Evolutionary conservation across 2,888 invertebrate genomes (phyloP).

Genomic region (Melikaiella ostensackeni): DNA sequence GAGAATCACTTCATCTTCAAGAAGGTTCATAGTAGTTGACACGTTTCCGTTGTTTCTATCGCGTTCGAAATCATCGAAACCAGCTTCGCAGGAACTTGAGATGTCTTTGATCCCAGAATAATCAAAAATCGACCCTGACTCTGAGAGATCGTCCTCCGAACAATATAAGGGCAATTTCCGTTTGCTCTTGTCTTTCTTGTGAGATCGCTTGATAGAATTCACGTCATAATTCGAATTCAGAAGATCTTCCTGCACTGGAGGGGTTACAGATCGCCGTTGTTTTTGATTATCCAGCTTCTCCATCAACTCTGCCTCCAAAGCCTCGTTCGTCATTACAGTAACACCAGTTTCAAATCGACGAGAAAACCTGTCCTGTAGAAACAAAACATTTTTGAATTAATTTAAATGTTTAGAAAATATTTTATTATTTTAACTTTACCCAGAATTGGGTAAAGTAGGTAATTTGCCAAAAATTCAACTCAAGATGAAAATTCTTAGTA

Average conservation of each 20-base stretch:
- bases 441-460: too few relatives aligned
- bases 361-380: conserved; percentile 59
- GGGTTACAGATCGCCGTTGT: conserved; percentile 56
- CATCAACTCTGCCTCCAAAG: conserved; percentile 32
- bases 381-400: conserved; percentile 20
- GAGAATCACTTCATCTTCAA: background rate
- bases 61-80: background rate
- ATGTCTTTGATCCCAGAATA: conserved; percentile 43
- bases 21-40: background rate
- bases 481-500: too few relatives aligned
- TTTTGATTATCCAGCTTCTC: conserved; percentile 44
- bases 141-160: conserved; percentile 40
- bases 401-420: background rate
- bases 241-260: conserved; percentile 48
- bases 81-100: background rate
- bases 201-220: conserved; percentile 57
- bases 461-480: too few relatives aligned
- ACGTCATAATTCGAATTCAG: conserved; percentile 57
- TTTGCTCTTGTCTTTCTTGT: conserved; percentile 56
- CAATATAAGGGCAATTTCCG: conserved; percentile 3
- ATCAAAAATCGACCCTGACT: conserved; percentile 52
- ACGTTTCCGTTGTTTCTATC: background rate
- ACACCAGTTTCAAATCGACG: conserved; percentile 50
- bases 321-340: conserved; percentile 38
- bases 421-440: too few relatives aligned